Conservation (phyloP, 2,888 invertebrate species). For the Pollenia labialis region DNA sequence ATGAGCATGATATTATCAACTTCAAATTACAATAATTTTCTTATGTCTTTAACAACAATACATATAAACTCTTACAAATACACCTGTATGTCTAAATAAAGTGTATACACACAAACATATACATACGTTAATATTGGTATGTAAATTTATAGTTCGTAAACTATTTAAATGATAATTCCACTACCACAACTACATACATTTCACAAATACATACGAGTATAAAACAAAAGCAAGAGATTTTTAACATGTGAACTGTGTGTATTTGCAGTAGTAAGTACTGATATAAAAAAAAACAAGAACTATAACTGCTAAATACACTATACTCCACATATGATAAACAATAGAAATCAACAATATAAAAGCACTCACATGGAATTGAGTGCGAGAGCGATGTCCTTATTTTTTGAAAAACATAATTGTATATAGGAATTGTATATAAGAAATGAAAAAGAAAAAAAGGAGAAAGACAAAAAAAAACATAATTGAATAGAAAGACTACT, state of each 20-base stretch:
- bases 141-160: constrained; percentile 36
- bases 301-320: constrained; percentile 61
- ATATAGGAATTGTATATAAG: constrained; percentile 13
- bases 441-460: constrained; percentile 26
- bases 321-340: constrained; percentile 71
- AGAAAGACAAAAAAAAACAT: constrained; percentile 4
- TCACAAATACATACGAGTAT: neutral
- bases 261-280: constrained; percentile 20
- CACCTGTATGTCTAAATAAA: neutral
- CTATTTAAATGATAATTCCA: constrained; percentile 50
- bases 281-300: constrained; percentile 39
- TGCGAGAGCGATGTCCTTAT: constrained; percentile 79
- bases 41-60: constrained; percentile 53
- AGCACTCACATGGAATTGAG: constrained; percentile 80
- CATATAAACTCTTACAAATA: constrained; percentile 9
- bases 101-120: neutral
- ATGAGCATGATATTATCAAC: constrained; percentile 33
- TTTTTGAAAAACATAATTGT: constrained; percentile 62
- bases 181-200: constrained; percentile 16
- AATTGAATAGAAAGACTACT: constrained; percentile 5
- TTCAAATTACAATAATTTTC: constrained; percentile 65
- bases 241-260: constrained; percentile 58
- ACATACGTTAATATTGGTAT: neutral
- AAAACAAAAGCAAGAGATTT: constrained; percentile 43
- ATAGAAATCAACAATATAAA: constrained; percentile 70